Evolutionary conservation across 1,140 invertebrate genomes (phyloP).

Genomic region (Drosophila tristis): DNA sequence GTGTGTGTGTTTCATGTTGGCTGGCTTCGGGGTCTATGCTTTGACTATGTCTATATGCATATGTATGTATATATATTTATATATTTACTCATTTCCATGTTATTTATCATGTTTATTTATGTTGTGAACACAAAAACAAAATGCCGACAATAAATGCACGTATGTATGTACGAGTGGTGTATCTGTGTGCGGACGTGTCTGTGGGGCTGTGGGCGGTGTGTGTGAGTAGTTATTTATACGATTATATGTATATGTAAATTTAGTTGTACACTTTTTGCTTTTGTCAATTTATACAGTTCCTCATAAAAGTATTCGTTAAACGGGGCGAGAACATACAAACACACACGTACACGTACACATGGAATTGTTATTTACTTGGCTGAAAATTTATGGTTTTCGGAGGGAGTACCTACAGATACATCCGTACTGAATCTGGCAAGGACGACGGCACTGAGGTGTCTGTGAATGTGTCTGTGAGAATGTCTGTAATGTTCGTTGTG

Average conservation of each 20-base stretch:
- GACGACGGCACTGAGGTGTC: conserved; percentile 17
- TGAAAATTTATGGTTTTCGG: conserved; percentile 41
- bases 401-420: not conserved
- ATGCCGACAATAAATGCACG: conserved; percentile 67
- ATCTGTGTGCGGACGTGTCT: conserved; percentile 23
- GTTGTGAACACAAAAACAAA: conserved; percentile 73
- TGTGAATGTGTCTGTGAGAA: conserved; percentile 16
- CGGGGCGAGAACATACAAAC: conserved; percentile 31
- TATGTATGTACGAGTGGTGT: conserved; percentile 15
- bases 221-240: conserved; percentile 67
- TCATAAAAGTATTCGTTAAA: conserved; percentile 18
- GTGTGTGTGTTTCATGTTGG: conserved; percentile 7
- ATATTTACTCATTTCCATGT: conserved; percentile 49
- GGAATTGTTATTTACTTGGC: conserved; percentile 39
- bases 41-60: conserved; percentile 39
- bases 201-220: conserved; percentile 20
- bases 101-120: conserved; percentile 67
- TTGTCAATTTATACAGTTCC: conserved; percentile 31
- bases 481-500: conserved; percentile 37
- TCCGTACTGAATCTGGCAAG: not conserved
- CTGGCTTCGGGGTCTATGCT: conserved; percentile 1
- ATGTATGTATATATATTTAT: conserved; percentile 33
- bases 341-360: conserved; percentile 42
- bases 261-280: conserved; percentile 31
- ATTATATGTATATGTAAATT: conserved; percentile 55